Percentiles rank a stretch among this genome's conserved stretches.
These are phyloP conservation scores for Leptobrachium leishanense DNA, from an alignment of 2,113 vertebrate species.

Conservation along the genomic window DNA sequence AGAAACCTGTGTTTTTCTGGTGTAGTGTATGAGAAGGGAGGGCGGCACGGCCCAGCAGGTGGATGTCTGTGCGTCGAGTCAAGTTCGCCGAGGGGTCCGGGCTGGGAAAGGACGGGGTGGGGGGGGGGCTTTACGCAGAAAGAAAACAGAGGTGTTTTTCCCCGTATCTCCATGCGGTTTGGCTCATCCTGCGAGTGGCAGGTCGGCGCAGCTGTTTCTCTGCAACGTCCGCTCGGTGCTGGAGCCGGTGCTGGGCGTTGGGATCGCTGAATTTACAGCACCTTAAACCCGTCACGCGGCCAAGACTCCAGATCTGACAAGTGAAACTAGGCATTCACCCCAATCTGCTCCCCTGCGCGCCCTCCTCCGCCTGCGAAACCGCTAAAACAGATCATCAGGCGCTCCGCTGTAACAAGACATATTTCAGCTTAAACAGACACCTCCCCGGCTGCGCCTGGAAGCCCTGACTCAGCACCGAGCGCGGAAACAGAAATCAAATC, in stretches of 20 bases:
- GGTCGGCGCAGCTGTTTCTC: slow-evolving; percentile 15
- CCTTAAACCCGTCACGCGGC: slow-evolving; percentile 4
- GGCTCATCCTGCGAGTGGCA: slow-evolving; percentile 29
- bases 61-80: slow-evolving; percentile 1
- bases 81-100: too few relatives aligned
- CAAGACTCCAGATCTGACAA: neutral
- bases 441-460: slow-evolving; percentile 17
- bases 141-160: slow-evolving; percentile 17
- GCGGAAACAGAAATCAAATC: slow-evolving; percentile 5
- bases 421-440: slow-evolving; percentile 27
- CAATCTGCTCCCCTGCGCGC: neutral
- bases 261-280: slow-evolving; percentile 24
- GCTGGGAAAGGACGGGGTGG: neutral
- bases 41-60: neutral
- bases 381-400: neutral
- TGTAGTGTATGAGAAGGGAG: too few relatives aligned
- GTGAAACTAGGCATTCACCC: neutral
- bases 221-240: slow-evolving; percentile 1
- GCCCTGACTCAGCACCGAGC: slow-evolving; percentile 19
- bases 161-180: neutral
- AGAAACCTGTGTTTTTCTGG: too few relatives aligned
- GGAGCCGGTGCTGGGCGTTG: slow-evolving; percentile 8
- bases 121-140: slow-evolving; percentile 7
- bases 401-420: slow-evolving; percentile 14
- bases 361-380: slow-evolving; percentile 1